Base-by-base conservation (phyloP, 2,113 vertebrate genomes). In the Halcyon senegalensis region DNA sequence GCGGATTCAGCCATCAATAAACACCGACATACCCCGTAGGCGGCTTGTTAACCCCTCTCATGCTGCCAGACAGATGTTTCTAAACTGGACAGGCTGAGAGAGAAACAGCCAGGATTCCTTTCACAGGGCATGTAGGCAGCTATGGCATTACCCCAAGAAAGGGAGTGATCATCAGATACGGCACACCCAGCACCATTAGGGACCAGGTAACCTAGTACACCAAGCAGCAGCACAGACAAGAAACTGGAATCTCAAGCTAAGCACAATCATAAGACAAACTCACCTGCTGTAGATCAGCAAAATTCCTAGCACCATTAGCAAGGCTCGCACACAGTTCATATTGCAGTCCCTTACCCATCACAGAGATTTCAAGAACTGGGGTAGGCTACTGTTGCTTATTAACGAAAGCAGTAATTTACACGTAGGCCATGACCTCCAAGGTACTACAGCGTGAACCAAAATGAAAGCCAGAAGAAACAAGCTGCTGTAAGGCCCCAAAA, bases 231-330 rank as follows among this genome's bases (percentile, higher is more conserved):
- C 56, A 28, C 76, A 75, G 67, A 62, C 63, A 68, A 94, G 73
- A 89, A 87, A 87, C 84, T 31, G 17, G 16, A 31, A 79, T 24
- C 90, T 94, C 67, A 58, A 94, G 43, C 55, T 11, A 9, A 21
- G 48, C 60, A 84, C 89, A 75, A 73, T 33, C 83, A 82, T 78
- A 87, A 91, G 62, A 92, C 53, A 92, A 86, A 87, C 46, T 75
- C 33, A 82, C 53, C 93, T 80, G 78, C 75, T 50, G 85, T 69
- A 73, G 27, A 43, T 48, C 64, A 87, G 82, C 75, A 1, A 46
- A 79, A n/a, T 1, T 50, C 94, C 72, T 28, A 87, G 80, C 68
- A 70, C 77, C 84, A 43, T 56, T 59, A 69, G 55, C 69, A 84
- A 81, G 87, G 93, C 19, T 66, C 58, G 81, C 51, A 28, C 69